phyloP scores from a whole-genome alignment of 2,797 vertebrate genomes.

The Silurus lanzhouensis region DNA sequence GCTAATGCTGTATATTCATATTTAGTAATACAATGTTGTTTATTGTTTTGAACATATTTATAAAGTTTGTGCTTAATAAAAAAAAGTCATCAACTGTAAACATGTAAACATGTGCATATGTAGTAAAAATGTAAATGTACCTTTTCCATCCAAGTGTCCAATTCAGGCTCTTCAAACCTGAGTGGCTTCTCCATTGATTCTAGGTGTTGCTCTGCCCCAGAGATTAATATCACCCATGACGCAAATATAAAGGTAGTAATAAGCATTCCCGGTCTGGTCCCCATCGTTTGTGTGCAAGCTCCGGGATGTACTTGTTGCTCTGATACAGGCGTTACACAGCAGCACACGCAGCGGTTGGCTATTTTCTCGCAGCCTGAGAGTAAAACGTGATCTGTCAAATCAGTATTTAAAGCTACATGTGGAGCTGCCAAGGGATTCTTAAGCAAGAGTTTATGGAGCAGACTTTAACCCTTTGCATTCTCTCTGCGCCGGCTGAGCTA shows the following conservation, averaged over 20 bases:
- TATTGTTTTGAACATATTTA: neutral
- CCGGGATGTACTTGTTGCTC: slow-evolving; percentile 64
- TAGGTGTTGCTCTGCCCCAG: slow-evolving; percentile 53
- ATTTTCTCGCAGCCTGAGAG: slow-evolving; percentile 76
- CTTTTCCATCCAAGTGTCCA: slow-evolving; percentile 67
- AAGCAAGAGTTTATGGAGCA: slow-evolving; percentile 75
- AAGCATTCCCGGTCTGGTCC: slow-evolving; percentile 68
- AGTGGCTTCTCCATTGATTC: slow-evolving; percentile 58
- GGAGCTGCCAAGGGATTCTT: slow-evolving; percentile 78
- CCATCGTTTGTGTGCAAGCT: slow-evolving; percentile 63
- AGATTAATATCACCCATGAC: slow-evolving; percentile 73
- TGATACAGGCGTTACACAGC: slow-evolving; percentile 55
- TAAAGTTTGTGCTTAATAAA: neutral
- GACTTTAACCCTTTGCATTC: slow-evolving; percentile 79
- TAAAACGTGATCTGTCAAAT: slow-evolving; percentile 79
- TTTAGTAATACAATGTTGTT: neutral
- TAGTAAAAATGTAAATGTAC: slow-evolving; percentile 67
- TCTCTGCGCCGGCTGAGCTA: slow-evolving; percentile 35
- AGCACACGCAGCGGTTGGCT: slow-evolving; percentile 63
- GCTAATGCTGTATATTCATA: neutral
- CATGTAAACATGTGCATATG: neutral
- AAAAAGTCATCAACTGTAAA: neutral
- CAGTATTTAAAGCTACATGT: slow-evolving; percentile 84
- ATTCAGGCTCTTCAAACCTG: slow-evolving; percentile 57
- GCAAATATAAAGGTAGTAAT: slow-evolving; percentile 69